Evolutionary conservation across 2,113 vertebrate species (phyloP), one percentile per base, ranked within the genome.

Genomic region (Vulpes ferrilata): DNA sequence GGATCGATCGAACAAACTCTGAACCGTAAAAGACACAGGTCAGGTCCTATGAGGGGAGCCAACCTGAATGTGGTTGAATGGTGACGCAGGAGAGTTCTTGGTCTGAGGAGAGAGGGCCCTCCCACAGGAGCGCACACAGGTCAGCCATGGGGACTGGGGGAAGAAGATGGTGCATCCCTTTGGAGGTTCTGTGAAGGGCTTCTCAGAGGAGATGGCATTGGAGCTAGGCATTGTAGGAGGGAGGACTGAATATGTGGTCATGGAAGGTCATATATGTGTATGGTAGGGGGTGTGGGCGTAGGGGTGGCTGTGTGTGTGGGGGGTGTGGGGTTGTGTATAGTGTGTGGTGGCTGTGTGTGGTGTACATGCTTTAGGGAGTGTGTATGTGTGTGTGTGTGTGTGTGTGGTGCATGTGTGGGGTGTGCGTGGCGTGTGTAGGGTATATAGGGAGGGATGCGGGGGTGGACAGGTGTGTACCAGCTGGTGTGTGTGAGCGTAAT

Each of bases 161-260:
- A 38, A 27, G 25, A 60, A 60, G 35, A 7, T 0, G 13, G 27
- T 7, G 12, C 6, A 7, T 32, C 15, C 3, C 0, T 19, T 2
- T 38, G 55, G 69, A 57, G 20, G 48, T 43, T 48, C 20, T 22
- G 23, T 3, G 38, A 83, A 88, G n/a, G 93, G 9, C 60, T 83
- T 83, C 83, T 78, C 48, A 67, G 78, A 78, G 60, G 69, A 78
- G 48, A 76, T 71, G 32, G 71, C 60, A 11, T 2, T 51, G 53
- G 43, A 48, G 32, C 22, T 71, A 12, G 43, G 43, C 43, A 43
- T 43, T 43, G 43, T 43, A 43, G n/a, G 38, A 32, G 16, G 69
- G 71, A 90, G 38, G 2, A 32, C 76, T 88, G 88, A 62, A 38
- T 27, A 55, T 25, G 20, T 11, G 88, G 19, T 3, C 25, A 12